Evolutionary conservation across 1,140 invertebrate species (phyloP).

Genomic region (Portunus trituberculatus): DNA sequence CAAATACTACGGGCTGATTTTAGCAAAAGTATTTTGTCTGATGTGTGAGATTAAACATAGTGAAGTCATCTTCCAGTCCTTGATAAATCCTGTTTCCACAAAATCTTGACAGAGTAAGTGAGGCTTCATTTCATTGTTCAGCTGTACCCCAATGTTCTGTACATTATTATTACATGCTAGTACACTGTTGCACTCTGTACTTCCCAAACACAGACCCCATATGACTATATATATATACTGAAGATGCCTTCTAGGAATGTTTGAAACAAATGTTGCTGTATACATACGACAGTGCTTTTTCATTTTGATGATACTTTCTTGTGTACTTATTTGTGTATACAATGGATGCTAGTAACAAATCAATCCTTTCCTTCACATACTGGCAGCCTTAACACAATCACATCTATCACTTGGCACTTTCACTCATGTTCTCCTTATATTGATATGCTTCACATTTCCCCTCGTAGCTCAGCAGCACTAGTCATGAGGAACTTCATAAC

Average conservation of each 20-base stretch:
- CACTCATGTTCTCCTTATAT: background rate
- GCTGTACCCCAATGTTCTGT: background rate
- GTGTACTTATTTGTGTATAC: constrained; percentile 12
- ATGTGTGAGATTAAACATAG: background rate
- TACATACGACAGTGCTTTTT: constrained; percentile 32
- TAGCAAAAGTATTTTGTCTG: constrained; percentile 2
- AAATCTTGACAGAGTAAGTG: background rate
- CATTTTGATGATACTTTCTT: background rate
- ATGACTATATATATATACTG: constrained; percentile 33
- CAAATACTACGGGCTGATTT: constrained; percentile 25
- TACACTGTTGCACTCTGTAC: constrained; percentile 27
- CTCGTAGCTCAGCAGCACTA: background rate
- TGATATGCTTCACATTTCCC: background rate
- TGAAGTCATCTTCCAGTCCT: background rate
- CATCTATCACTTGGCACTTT: background rate
- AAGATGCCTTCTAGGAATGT: constrained; percentile 73
- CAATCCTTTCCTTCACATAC: background rate
- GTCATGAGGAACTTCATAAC: background rate
- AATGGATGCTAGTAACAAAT: background rate
- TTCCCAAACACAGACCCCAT: background rate
- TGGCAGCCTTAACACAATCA: background rate
- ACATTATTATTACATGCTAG: background rate
- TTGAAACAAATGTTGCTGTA: constrained; percentile 63
- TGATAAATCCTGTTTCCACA: background rate
- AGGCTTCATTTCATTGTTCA: background rate